A percentile compares a stretch with the other conserved stretches of the same genome.
phyloP scores from a whole-genome alignment of 1,140 invertebrate genomes.

The Aphaenogaster floridana region DNA sequence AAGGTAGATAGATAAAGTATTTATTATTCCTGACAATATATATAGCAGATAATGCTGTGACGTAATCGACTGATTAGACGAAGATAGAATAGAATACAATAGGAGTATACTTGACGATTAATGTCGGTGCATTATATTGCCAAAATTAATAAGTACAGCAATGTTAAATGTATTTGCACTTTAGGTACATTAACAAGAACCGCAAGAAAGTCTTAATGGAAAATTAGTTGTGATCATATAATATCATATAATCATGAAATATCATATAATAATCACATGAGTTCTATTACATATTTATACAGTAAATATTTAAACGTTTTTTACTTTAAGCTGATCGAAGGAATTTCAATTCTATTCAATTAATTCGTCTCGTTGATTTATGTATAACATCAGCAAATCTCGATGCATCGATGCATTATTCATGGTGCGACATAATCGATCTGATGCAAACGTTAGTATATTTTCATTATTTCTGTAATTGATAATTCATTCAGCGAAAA shows the following conservation, averaged over 20 bases:
- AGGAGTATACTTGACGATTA: background rate
- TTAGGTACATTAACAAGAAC: background rate
- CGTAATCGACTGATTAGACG: background rate
- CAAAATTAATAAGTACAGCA: background rate
- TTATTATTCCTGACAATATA: background rate
- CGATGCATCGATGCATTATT: background rate
- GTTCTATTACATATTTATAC: background rate
- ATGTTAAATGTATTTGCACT: background rate
- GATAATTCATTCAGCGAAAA: background rate
- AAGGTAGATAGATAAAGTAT: background rate
- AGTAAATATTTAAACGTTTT: background rate
- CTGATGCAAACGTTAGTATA: slow-evolving; percentile 19
- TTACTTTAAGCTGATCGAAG: background rate
- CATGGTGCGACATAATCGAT: background rate
- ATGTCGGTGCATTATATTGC: background rate
- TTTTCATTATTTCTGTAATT: slow-evolving; percentile 9
- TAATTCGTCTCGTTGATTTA: background rate
- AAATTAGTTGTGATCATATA: background rate
- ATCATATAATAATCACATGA: background rate
- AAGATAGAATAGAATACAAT: background rate
- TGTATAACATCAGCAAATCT: background rate
- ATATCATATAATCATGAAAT: background rate
- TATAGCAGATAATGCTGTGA: background rate
- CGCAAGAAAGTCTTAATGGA: background rate
- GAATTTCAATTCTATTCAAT: background rate